Conservation (phyloP, 2,797 vertebrate species). For the Apogon hyalosoma region DNA sequence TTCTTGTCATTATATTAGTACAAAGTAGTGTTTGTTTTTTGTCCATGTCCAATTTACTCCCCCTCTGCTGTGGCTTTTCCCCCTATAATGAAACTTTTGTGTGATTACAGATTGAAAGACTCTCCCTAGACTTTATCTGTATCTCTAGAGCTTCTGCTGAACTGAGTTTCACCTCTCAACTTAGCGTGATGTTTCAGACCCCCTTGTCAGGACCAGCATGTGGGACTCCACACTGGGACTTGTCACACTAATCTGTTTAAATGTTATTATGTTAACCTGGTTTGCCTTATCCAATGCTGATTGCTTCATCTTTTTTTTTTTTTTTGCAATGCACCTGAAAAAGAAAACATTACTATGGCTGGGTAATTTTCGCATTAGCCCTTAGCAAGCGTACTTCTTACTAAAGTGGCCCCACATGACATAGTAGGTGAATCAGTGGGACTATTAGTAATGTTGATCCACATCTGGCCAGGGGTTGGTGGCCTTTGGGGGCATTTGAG, state of each 20-base stretch:
- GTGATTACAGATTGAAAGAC: slow-evolving; percentile 27
- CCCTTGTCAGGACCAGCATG: slow-evolving; percentile 42
- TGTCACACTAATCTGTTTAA: slow-evolving; percentile 77
- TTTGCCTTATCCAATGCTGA: slow-evolving; percentile 64
- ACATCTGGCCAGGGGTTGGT: slow-evolving; percentile 65
- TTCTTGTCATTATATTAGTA: slow-evolving; percentile 37
- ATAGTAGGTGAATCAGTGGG: slow-evolving; percentile 53
- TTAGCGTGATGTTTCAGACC: slow-evolving; percentile 37
- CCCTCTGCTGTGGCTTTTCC: slow-evolving; percentile 16
- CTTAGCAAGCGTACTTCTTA: slow-evolving; percentile 46
- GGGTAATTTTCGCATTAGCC: slow-evolving; percentile 69
- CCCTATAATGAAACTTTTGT: slow-evolving; percentile 20
- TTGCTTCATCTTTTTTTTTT: slow-evolving; percentile 63
- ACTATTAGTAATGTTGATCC: slow-evolving; percentile 65
- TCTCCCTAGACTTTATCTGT: background rate
- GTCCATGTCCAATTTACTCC: slow-evolving; percentile 20
- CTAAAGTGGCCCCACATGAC: slow-evolving; percentile 59
- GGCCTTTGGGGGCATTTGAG: slow-evolving; percentile 30
- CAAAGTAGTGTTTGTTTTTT: slow-evolving; percentile 36
- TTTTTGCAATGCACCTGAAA: slow-evolving; percentile 36
- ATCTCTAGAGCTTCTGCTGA: slow-evolving; percentile 58
- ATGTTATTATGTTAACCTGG: slow-evolving; percentile 75
- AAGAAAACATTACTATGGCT: slow-evolving; percentile 64
- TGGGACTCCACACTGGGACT: slow-evolving; percentile 61
- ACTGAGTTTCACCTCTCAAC: slow-evolving; percentile 65